Base-by-base conservation (phyloP, 2,797 vertebrate species). In the Cuculus canorus region DNA sequence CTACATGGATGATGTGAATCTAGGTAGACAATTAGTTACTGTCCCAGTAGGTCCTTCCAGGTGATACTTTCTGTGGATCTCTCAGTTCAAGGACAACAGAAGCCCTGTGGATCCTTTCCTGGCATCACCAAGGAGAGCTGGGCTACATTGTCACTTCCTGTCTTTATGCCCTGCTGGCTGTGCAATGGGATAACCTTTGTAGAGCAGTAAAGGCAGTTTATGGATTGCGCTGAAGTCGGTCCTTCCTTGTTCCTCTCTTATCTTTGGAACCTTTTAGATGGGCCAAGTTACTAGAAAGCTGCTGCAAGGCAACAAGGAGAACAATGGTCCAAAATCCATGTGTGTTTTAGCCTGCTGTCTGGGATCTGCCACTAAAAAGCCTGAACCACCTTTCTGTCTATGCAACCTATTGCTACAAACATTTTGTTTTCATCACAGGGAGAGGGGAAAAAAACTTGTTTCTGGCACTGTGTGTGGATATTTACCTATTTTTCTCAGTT, bases 401-500 rank as follows among this genome's bases (percentile, higher is more conserved):
- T 12, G 24, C 39, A 61, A 43, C 23, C 11, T 21, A 30, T 21
- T 27, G 21, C 32, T 25, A 1, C 6, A 82, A 48, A 8, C 9
- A 80, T 73, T 75, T 35, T 41, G 5, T 45, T 81, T 72, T 72
- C 57, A 56, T 68, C 61, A 48, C 0, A 35, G n/a, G 13, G 18
- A 80, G 28, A 82, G 47, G 43, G 17, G 9, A 17, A 81, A 56
- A 81, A 65, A 70, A 71, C 14, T 39, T 63, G 9, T 24, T 35
- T 54, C 30, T 37, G 50, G n/a, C 50, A 80, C 9, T n/a, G 9
- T 47, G 14, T 24, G 35, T 82, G 48, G 37, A n/a, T 91, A 75
- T 71, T 98, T 97, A 99, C 99, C 99, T 96, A 99, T 99, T 97
- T 99, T 99, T 72, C 99, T 98, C 81, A 99, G 98, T 96, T 99